Evolutionary conservation across 2,888 invertebrate genomes (phyloP).

Genomic region (Chouioia cunea): DNA sequence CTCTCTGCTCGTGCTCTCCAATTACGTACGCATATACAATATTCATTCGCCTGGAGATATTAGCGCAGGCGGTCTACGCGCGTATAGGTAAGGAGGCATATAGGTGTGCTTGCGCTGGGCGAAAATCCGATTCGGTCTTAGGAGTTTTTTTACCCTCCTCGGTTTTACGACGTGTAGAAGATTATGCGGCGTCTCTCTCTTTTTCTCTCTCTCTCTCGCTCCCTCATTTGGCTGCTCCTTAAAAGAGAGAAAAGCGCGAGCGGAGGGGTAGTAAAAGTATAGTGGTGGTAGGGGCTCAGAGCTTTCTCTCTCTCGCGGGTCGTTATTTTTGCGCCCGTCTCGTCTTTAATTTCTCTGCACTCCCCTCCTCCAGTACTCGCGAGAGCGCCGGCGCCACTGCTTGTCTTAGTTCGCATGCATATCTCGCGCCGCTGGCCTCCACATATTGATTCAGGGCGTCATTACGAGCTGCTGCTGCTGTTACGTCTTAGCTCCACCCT

Average conservation of each 20-base stretch:
- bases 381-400: slow-evolving; percentile 52
- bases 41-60: slow-evolving; percentile 45
- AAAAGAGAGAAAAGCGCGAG: slow-evolving; percentile 17
- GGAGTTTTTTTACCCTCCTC: slow-evolving; percentile 54
- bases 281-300: slow-evolving; percentile 48
- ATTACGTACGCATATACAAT: slow-evolving; percentile 47
- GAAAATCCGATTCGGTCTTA: slow-evolving; percentile 55
- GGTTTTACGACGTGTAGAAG: slow-evolving; percentile 59
- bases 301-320: slow-evolving; percentile 55
- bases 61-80: slow-evolving; percentile 10
- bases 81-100: neutral
- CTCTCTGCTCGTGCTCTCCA: slow-evolving; percentile 29
- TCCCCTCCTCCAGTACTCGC: slow-evolving; percentile 41
- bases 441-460: slow-evolving; percentile 69
- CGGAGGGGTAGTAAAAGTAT: slow-evolving; percentile 45
- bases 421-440: slow-evolving; percentile 66
- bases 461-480: slow-evolving; percentile 57
- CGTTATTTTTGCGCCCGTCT: slow-evolving; percentile 69
- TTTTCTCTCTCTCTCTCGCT: slow-evolving; percentile 23
- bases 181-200: slow-evolving; percentile 51
- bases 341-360: slow-evolving; percentile 68
- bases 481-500: slow-evolving; percentile 64
- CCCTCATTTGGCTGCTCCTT: slow-evolving; percentile 36
- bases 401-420: slow-evolving; percentile 69
- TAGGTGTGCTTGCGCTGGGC: slow-evolving; percentile 18